Conservation (phyloP, 2,888 invertebrate genomes). For the Drosophila tanythrix region DNA sequence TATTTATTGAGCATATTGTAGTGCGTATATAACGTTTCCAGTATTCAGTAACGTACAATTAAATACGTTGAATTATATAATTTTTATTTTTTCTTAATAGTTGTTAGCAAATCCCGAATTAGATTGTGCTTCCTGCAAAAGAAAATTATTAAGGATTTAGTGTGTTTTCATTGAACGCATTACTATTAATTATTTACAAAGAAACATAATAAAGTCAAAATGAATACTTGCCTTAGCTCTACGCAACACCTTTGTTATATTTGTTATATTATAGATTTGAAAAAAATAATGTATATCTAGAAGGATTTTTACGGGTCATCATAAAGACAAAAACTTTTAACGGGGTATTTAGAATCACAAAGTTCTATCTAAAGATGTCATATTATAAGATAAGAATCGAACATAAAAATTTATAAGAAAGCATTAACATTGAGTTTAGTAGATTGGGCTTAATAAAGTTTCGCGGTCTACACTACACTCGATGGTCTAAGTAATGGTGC, state of each 20-base stretch:
- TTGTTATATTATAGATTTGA: neutral
- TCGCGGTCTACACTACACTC: neutral
- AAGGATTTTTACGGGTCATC: neutral
- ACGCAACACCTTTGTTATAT: neutral
- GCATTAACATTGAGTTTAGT: neutral
- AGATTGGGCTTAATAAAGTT: neutral
- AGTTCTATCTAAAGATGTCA: neutral
- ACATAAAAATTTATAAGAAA: neutral
- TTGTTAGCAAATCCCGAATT: neutral
- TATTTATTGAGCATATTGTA: constrained; percentile 41
- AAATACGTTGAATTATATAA: neutral
- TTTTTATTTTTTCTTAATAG: neutral
- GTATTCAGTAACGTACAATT: neutral
- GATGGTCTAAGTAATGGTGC: neutral
- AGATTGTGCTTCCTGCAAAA: neutral
- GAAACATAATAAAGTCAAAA: neutral
- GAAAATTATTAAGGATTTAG: neutral
- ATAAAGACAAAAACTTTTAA: neutral
- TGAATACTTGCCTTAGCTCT: neutral
- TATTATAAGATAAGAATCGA: neutral
- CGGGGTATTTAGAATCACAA: neutral
- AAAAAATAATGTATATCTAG: neutral
- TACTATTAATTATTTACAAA: neutral
- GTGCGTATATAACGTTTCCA: neutral
- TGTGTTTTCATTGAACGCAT: neutral